Percentiles rank a stretch among this genome's conserved stretches.
These are phyloP conservation scores for Ovibos moschatus DNA, from an alignment of 2,113 vertebrate species.

Conservation along the genomic window DNA sequence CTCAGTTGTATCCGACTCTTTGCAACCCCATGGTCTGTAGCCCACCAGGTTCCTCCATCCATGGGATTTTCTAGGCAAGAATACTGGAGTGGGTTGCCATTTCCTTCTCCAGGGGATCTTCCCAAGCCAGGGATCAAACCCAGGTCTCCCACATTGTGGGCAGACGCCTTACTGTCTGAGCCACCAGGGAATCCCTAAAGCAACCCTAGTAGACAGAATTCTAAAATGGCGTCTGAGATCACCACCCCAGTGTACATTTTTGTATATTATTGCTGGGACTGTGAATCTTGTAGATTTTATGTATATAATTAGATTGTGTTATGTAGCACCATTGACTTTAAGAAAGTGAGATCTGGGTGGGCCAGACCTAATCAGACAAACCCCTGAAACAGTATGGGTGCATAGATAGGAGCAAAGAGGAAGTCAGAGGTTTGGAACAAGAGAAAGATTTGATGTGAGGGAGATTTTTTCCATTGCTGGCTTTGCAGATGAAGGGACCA, in stretches of 20 bases:
- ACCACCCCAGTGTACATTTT: neutral
- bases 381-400: neutral
- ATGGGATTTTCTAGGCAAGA: no score
- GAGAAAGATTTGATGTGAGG: neutral
- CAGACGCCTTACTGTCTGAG: no score
- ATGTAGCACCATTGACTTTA: neutral
- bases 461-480: neutral
- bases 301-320: neutral
- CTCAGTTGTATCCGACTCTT: fast-evolving
- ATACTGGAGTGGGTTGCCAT: no score
- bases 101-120: no score
- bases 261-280: neutral
- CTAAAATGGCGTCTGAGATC: neutral
- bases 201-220: neutral
- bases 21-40: no score
- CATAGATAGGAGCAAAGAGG: neutral
- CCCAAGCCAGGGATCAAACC: no score
- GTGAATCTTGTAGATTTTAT: neutral
- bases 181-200: neutral
- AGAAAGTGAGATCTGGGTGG: neutral
- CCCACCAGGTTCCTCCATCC: no score
- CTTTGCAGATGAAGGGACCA: neutral
- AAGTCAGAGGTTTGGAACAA: neutral
- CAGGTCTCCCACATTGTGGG: no score
- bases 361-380: neutral